Evolutionary conservation across 1,140 invertebrate genomes (phyloP).

Genomic region (Pseudomyrmex cubaensis): DNA sequence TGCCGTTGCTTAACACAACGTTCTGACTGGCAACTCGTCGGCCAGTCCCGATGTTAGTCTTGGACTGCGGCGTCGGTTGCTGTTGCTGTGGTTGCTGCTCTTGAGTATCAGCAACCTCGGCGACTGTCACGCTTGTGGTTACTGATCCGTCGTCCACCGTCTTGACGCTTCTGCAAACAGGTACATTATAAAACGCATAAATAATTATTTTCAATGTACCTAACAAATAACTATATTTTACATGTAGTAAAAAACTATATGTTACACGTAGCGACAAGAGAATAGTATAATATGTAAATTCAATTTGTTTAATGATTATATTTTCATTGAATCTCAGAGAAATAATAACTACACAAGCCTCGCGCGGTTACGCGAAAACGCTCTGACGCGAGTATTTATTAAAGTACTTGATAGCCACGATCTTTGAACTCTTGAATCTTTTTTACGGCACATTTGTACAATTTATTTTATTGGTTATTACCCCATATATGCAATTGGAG

Average conservation of each 20-base stretch:
- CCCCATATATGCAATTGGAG: not conserved
- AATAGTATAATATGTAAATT: not conserved
- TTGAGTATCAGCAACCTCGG: constrained; percentile 75
- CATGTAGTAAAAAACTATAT: not conserved
- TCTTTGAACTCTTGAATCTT: constrained; percentile 37
- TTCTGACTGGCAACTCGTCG: constrained; percentile 69
- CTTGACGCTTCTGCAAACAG: constrained; percentile 78
- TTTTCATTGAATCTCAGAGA: not conserved
- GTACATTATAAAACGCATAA: constrained; percentile 45
- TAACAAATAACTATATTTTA: not conserved
- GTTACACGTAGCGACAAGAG: not conserved
- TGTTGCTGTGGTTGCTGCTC: constrained; percentile 74
- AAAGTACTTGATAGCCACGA: not conserved
- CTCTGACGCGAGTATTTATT: not conserved
- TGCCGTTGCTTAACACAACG: constrained; percentile 64
- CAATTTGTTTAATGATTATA: constrained; percentile 8
- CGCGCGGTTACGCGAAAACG: not conserved
- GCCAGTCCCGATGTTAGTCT: constrained; percentile 60
- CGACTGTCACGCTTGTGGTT: constrained; percentile 77
- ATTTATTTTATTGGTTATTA: constrained; percentile 29
- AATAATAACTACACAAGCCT: not conserved
- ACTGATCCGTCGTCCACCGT: constrained; percentile 80
- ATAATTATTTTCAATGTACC: not conserved
- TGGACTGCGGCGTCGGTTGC: constrained; percentile 60
- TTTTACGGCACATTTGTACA: constrained; percentile 6